A percentile compares a stretch with the other conserved stretches of the same genome.
phyloP scores from a whole-genome alignment of 2,797 vertebrate species.

The Sebastes baramenuke region DNA sequence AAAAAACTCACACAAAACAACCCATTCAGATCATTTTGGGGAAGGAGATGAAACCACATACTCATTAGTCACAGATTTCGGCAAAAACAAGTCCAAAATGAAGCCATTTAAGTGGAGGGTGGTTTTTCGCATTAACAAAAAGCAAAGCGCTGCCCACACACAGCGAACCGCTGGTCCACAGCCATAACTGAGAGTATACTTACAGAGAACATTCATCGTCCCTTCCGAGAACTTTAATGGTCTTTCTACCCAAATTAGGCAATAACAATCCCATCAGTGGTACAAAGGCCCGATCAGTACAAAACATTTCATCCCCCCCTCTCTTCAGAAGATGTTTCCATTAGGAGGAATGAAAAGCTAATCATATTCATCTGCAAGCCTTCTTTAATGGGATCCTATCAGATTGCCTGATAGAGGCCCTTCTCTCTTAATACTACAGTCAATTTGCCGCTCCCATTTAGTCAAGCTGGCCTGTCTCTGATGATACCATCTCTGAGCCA shows the following conservation, averaged over 20 bases:
- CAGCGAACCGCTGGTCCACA: slow-evolving; percentile 39
- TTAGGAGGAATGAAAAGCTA: slow-evolving; percentile 76
- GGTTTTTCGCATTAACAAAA: slow-evolving; percentile 41
- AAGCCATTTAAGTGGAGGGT: slow-evolving; percentile 43
- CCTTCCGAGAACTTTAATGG: slow-evolving; percentile 67
- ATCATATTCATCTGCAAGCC: slow-evolving; percentile 79
- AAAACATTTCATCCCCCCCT: slow-evolving; percentile 69
- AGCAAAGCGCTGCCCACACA: slow-evolving; percentile 59
- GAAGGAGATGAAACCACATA: slow-evolving; percentile 28
- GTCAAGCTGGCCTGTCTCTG: slow-evolving; percentile 70
- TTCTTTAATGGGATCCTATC: slow-evolving; percentile 76
- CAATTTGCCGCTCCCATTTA: slow-evolving; percentile 76
- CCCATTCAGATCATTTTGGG: slow-evolving; percentile 29
- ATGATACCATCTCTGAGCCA: slow-evolving; percentile 73
- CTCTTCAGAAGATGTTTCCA: slow-evolving; percentile 71
- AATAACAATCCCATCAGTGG: slow-evolving; percentile 73
- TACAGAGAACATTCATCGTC: slow-evolving; percentile 65
- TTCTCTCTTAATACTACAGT: slow-evolving; percentile 71
- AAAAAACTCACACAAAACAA: slow-evolving; percentile 13
- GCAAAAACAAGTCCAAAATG: slow-evolving; percentile 40
- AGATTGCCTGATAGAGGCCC: slow-evolving; percentile 65
- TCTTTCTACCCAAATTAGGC: slow-evolving; percentile 77
- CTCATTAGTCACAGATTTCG: slow-evolving; percentile 58
- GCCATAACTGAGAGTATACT: slow-evolving; percentile 56
- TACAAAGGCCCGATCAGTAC: slow-evolving; percentile 64